These are phyloP conservation scores for Apocrypta bakeri DNA, from an alignment of 1,140 invertebrate genomes.

Conservation along the genomic window DNA sequence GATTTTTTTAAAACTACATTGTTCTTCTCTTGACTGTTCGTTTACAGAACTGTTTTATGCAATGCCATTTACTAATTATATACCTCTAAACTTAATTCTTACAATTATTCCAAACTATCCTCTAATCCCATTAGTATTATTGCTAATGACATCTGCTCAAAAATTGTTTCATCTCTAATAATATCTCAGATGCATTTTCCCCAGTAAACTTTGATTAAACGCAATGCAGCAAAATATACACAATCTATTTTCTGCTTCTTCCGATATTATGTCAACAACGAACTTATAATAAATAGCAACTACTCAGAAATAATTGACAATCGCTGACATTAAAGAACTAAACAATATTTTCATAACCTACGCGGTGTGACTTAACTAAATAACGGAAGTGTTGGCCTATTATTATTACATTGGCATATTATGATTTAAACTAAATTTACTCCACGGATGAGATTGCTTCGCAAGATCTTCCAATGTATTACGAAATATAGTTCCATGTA, in stretches of 20 bases:
- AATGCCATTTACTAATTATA: background rate
- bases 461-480: background rate
- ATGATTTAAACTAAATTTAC: background rate
- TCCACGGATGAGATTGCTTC: conserved; percentile 4
- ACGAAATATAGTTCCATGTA: conserved; percentile 12
- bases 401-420: background rate
- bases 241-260: background rate
- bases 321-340: background rate
- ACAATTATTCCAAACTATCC: background rate
- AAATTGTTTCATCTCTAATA: background rate
- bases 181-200: conserved; percentile 12
- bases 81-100: too few relatives aligned
- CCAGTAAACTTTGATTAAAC: conserved; percentile 34
- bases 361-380: too few relatives aligned
- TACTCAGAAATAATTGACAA: background rate
- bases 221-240: conserved; percentile 3
- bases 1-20: background rate
- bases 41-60: conserved; percentile 1
- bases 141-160: conserved; percentile 2
- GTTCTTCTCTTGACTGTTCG: background rate
- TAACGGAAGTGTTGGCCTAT: too few relatives aligned
- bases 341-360: too few relatives aligned
- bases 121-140: conserved; percentile 19
- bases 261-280: background rate
- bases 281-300: background rate